phyloP scores from a whole-genome alignment of 2,113 vertebrate genomes.

The Apistogramma diplotaenia region DNA sequence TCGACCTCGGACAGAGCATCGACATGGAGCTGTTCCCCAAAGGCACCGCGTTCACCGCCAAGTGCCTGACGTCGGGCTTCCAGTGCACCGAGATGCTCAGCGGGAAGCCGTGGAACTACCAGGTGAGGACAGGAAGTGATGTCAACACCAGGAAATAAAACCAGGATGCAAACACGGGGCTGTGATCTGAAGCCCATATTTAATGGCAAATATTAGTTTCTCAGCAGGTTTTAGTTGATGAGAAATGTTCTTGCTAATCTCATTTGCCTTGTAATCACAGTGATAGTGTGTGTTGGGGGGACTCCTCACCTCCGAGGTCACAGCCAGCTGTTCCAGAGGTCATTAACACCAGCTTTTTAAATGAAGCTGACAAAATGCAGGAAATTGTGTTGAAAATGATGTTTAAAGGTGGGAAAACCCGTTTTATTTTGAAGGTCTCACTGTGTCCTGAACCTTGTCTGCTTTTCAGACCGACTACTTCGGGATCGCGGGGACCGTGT shows the following conservation, averaged over 20 bases:
- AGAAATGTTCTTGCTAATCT: background rate
- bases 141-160: too few relatives aligned
- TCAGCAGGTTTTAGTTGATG: too few relatives aligned
- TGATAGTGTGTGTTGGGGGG: background rate
- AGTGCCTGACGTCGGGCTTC: constrained; percentile 91
- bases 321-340: too few relatives aligned
- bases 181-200: too few relatives aligned
- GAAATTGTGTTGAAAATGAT: background rate
- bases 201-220: too few relatives aligned
- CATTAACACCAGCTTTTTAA: too few relatives aligned
- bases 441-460: background rate
- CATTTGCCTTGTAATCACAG: background rate
- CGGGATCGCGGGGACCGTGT: constrained; percentile 88
- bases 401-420: background rate
- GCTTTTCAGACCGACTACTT: constrained; percentile 87
- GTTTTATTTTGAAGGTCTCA: background rate
- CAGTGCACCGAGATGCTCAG: constrained; percentile 94
- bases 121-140: constrained; percentile 75
- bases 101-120: constrained; percentile 89
- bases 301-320: background rate
- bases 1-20: constrained; percentile 94
- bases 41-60: constrained; percentile 84
- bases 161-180: too few relatives aligned
- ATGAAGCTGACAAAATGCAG: background rate
- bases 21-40: constrained; percentile 90